phyloP scores from a whole-genome alignment of 2,113 vertebrate species.

The Urocolius indicus region DNA sequence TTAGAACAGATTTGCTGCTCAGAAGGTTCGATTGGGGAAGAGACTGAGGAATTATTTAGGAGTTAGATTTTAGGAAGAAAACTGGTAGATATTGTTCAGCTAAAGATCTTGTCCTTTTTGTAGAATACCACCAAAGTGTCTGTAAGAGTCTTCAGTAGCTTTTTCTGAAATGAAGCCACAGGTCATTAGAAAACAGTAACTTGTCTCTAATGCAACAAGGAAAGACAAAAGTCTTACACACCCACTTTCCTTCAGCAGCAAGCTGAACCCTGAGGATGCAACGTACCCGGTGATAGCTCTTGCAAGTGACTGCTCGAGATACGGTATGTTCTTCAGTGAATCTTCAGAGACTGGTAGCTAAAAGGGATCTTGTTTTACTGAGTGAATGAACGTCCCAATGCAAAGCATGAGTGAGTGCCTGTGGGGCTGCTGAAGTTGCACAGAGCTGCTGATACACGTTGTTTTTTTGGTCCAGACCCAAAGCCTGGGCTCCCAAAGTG shows the following conservation, averaged over 20 bases:
- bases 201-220: not conserved
- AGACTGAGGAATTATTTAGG: not conserved
- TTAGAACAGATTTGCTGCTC: not conserved
- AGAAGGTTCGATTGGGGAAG: not conserved
- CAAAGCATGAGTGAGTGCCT: not conserved
- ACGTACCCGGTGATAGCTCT: slow-evolving; percentile 67
- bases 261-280: slow-evolving; percentile 54
- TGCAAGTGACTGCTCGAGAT: slow-evolving; percentile 66
- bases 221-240: not conserved
- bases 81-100: not conserved
- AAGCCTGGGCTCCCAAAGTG: fast-evolving
- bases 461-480: not conserved
- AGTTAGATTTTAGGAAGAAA: slow-evolving; percentile 7
- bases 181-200: not conserved
- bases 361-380: not conserved
- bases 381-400: not conserved
- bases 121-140: not conserved
- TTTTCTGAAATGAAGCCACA: not conserved
- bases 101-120: not conserved
- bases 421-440: not conserved
- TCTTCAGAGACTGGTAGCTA: not conserved
- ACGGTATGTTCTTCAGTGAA: slow-evolving; percentile 60
- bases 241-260: slow-evolving; percentile 39
- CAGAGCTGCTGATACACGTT: fast-evolving
- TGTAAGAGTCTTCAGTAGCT: not conserved